Evolutionary conservation across 2,113 vertebrate species (phyloP).

Genomic region (Balaenoptera acutorostrata): DNA sequence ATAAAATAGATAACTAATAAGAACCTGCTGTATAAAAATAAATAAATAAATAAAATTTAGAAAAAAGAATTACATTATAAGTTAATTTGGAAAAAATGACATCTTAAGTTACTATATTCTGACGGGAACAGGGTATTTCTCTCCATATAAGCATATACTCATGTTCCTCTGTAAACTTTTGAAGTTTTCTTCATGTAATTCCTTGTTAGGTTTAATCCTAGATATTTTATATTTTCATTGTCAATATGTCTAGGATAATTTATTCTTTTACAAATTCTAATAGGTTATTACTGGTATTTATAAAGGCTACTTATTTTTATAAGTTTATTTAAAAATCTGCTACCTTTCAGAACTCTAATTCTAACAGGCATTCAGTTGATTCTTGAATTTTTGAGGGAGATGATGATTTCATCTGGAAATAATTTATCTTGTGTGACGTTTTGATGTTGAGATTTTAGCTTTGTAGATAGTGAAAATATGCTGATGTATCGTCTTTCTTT

Average conservation of each 20-base stretch:
- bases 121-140: background rate
- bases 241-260: background rate
- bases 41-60: too few relatives aligned
- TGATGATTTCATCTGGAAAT: background rate
- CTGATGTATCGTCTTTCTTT: background rate
- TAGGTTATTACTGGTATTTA: background rate
- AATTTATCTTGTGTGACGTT: background rate
- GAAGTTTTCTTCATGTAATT: background rate
- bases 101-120: background rate
- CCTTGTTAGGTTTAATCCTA: slow-evolving; percentile 1
- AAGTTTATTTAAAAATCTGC: slow-evolving; percentile 4
- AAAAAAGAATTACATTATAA: background rate
- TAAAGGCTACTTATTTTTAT: background rate
- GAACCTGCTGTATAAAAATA: too few relatives aligned
- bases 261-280: background rate
- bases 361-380: background rate
- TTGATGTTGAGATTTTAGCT: background rate
- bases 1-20: too few relatives aligned
- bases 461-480: background rate
- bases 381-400: slow-evolving; percentile 17
- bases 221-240: slow-evolving; percentile 5
- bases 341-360: background rate
- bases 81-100: background rate
- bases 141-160: background rate
- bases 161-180: background rate